These are phyloP conservation scores for Torymus aiolomorphi DNA, from an alignment of 2,888 invertebrate species.

Conservation along the genomic window DNA sequence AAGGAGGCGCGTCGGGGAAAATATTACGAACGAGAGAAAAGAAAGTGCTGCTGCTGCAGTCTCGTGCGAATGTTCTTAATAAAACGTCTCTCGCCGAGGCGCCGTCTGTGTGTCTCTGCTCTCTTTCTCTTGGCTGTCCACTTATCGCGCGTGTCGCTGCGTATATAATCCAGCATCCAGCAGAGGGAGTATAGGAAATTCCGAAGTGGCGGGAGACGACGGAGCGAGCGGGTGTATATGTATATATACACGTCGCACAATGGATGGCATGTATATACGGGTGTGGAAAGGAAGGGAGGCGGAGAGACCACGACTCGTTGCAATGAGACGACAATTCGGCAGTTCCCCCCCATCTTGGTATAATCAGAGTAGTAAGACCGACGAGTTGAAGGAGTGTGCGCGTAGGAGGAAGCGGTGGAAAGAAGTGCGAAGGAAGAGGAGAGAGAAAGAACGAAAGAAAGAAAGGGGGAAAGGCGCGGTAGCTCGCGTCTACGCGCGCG, in stretches of 20 bases:
- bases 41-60: not conserved
- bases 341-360: not conserved
- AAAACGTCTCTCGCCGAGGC: conserved; percentile 36
- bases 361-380: not conserved
- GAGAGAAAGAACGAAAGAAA: not conserved
- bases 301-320: not conserved
- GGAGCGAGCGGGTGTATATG: not conserved
- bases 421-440: conserved; percentile 2
- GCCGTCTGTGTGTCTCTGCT: not conserved
- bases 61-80: conserved; percentile 45
- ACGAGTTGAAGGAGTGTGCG: not conserved
- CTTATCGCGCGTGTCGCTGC: conserved; percentile 4
- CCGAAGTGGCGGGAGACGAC: conserved; percentile 21
- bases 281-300: not conserved
- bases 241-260: conserved; percentile 4
- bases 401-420: not conserved
- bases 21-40: no score
- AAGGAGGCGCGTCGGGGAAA: no score
- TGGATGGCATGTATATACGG: conserved; percentile 1
- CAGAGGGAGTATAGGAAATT: conserved; percentile 6
- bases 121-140: conserved; percentile 13
- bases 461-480: not conserved
- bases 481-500: not conserved
- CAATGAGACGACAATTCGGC: conserved; percentile 18
- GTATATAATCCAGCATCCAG: not conserved